phyloP scores from a whole-genome alignment of 2,113 vertebrate genomes.

The Prunella himalayana region DNA sequence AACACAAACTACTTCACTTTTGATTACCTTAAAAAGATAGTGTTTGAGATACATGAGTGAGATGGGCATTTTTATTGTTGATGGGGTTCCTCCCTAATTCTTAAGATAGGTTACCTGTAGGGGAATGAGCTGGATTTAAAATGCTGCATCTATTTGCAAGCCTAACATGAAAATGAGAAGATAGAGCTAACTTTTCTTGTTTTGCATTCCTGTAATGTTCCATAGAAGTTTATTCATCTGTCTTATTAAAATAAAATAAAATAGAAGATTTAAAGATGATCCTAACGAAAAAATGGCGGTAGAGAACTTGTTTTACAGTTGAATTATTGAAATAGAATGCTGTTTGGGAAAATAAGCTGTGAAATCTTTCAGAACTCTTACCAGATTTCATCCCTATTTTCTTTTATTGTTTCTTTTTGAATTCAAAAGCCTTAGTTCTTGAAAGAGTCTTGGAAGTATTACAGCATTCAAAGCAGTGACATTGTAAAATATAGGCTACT shows the following conservation, averaged over 20 bases:
- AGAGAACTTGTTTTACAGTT: not conserved
- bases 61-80: conserved; percentile 4
- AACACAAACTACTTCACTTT: not conserved
- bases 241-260: conserved; percentile 15
- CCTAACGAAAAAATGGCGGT: fast-evolving
- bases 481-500: conserved; percentile 65
- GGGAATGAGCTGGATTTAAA: not conserved
- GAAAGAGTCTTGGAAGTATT: conserved; percentile 52
- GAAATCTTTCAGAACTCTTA: conserved; percentile 16
- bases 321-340: conserved; percentile 10
- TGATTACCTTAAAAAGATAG: conserved; percentile 1
- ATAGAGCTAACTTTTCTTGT: conserved; percentile 5
- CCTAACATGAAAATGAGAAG: not conserved
- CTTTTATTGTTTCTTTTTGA: conserved; percentile 49
- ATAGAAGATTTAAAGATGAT: not conserved
- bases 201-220: not conserved
- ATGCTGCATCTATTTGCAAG: not conserved
- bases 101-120: not conserved
- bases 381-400: conserved; percentile 29
- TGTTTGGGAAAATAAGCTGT: conserved; percentile 35
- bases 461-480: conserved; percentile 29
- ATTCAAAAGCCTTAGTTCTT: conserved; percentile 43
- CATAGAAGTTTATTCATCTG: not conserved
- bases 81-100: not conserved
- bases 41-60: not conserved